Base-by-base conservation (phyloP, 2,888 invertebrate genomes). In the Fabriciana adippe region DNA sequence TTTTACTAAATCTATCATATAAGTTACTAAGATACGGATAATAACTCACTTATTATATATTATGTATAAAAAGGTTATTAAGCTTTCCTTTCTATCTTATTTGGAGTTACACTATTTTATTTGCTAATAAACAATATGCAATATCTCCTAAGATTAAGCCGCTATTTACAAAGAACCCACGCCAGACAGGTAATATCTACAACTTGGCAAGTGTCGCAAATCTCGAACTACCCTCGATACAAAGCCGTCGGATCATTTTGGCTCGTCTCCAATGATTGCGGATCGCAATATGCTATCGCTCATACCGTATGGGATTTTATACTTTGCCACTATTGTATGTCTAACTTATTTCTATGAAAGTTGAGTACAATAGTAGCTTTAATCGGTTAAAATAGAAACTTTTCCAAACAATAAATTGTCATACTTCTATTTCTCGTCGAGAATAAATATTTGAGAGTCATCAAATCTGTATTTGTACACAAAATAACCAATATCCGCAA, bases 221-320 rank as follows among this genome's bases (percentile, higher is more conserved):
- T 72, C 69, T 72, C 67, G 48, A 64, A 72, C 70, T 66, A 69
- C 68, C 70, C 66, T 70, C 68, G 57, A 57, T 69, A 64, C 70
- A 63, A 68, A 62, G 65, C 64, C 66, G 50, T 54, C 54, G 62
- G 66, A 70, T 64, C 71, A 62, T 66, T 68, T 66, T 73, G 72
- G 72, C 72, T 59, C 56, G 61, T 54, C 55, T 75, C 74, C 74
- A 75, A 68, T 68, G 71, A 71, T 73, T 71, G 68, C 66, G 65
- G 67, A 67, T 72, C 67, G 60, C 68, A 64, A 64, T 68, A 63
- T 60, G 60, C 66, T 54, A 66, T 48, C 65, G 65, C 53, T 68
- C 53, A 48, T 51, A 53, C 61, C 51, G 48, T 53, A 68, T 53
- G 55, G 63, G 45, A 65, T 57, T 60, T 66, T 53, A 21, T 50